Evolutionary conservation across 2,113 vertebrate species (phyloP).

Genomic region (Poeciliopsis turrubarensis): DNA sequence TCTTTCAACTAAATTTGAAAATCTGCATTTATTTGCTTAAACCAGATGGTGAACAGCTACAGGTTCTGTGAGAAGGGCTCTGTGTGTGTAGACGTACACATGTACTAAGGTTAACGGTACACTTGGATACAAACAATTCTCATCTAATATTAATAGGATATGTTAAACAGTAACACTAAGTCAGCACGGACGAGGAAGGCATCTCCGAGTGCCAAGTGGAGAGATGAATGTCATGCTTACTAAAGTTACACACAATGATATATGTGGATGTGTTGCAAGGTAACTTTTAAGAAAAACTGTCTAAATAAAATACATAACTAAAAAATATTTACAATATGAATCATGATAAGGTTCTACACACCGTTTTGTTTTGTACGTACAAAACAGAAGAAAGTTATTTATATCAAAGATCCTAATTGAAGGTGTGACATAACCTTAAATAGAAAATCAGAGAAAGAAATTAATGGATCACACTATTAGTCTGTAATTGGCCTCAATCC

Average conservation of each 20-base stretch:
- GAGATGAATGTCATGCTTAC: constrained; percentile 27
- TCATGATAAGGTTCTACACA: not conserved
- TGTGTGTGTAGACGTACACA: constrained; percentile 38
- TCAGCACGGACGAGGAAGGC: constrained; percentile 33
- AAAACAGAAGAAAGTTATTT: not conserved
- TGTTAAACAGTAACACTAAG: constrained; percentile 68
- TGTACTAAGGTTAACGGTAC: constrained; percentile 68
- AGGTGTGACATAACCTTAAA: not conserved
- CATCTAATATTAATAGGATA: constrained; percentile 81
- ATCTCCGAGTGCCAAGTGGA: constrained; percentile 20
- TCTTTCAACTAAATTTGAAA: not conserved
- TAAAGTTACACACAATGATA: constrained; percentile 31
- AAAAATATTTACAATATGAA: not conserved
- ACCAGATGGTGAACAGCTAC: constrained; percentile 4
- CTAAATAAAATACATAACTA: not conserved
- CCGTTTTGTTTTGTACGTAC: not conserved
- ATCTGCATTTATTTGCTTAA: not conserved
- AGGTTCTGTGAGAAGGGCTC: constrained; percentile 16
- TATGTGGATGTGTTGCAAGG: not conserved
- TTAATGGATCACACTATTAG: not conserved
- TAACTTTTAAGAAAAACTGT: not conserved
- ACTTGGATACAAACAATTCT: constrained; percentile 77
- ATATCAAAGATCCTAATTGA: not conserved
- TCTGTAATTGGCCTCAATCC: not conserved
- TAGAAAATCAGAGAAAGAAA: not conserved